Conservation (phyloP, 2,888 invertebrate genomes). For the Antheraea assamensis region DNA sequence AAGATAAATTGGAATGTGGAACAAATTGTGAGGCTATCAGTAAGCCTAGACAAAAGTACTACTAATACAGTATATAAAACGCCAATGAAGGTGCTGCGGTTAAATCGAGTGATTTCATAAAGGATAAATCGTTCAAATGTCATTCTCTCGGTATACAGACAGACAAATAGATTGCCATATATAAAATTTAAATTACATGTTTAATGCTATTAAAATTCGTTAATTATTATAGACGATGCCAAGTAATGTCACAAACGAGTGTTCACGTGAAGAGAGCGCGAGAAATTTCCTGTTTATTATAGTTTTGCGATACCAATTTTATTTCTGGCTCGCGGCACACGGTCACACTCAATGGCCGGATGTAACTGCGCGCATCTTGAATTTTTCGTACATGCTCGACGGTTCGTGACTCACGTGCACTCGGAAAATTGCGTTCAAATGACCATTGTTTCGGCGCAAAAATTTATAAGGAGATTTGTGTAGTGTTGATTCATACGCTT, state of each 20-base stretch:
- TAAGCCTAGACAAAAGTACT: too few relatives aligned
- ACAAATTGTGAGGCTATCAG: too few relatives aligned
- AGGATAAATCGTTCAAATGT: too few relatives aligned
- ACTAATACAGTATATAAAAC: too few relatives aligned
- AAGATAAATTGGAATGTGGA: too few relatives aligned
- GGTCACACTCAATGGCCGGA: constrained; percentile 18
- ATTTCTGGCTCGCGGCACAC: constrained; percentile 10
- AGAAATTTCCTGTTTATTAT: constrained; percentile 2
- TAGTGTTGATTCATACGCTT: background rate
- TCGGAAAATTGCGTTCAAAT: constrained; percentile 1
- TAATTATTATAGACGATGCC: background rate
- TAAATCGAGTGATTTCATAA: too few relatives aligned
- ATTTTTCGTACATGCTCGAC: constrained; percentile 18
- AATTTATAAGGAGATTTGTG: background rate
- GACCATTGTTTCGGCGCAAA: constrained; percentile 7
- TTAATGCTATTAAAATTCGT: background rate
- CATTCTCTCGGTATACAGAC: too few relatives aligned
- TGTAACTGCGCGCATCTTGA: constrained; percentile 12
- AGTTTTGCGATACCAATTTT: constrained; percentile 3
- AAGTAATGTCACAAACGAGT: constrained; percentile 2
- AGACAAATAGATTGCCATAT: too few relatives aligned
- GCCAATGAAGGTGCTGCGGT: too few relatives aligned
- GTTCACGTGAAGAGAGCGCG: background rate
- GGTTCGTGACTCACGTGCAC: constrained; percentile 14
- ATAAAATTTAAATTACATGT: too few relatives aligned